Evolutionary conservation across 2,888 invertebrate genomes (phyloP).

Genomic region (Lasius fuliginosus): DNA sequence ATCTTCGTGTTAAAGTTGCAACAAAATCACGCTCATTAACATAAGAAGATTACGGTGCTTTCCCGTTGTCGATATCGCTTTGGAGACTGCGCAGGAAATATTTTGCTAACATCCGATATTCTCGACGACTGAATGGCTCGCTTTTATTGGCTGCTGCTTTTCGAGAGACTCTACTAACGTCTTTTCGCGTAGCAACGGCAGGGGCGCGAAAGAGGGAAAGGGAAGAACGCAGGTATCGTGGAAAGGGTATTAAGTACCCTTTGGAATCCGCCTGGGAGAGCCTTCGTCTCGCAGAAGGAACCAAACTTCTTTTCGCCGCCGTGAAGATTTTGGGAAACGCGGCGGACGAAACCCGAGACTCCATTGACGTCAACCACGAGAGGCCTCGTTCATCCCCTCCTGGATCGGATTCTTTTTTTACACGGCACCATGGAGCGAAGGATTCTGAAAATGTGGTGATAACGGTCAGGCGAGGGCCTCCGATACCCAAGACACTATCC

Average conservation of each 20-base stretch:
- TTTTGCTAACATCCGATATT: not conserved
- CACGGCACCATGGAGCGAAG: slow-evolving; percentile 82
- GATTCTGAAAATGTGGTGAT: slow-evolving; percentile 86
- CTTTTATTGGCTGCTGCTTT: slow-evolving; percentile 81
- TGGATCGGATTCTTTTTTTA: slow-evolving; percentile 65
- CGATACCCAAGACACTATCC: slow-evolving; percentile 83
- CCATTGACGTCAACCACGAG: slow-evolving; percentile 57
- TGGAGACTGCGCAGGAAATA: not conserved
- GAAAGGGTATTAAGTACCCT: slow-evolving; percentile 19
- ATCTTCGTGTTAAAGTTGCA: not conserved
- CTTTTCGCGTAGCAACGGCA: not conserved
- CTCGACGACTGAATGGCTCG: slow-evolving; percentile 78
- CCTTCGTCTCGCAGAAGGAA: slow-evolving; percentile 33
- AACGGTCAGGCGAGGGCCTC: slow-evolving; percentile 80
- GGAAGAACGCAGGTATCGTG: not conserved
- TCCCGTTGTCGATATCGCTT: not conserved
- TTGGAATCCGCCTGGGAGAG: not conserved
- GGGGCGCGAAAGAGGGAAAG: not conserved
- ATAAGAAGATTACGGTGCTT: not conserved
- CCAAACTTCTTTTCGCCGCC: not conserved
- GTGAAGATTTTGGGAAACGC: slow-evolving; percentile 44
- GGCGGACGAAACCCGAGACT: slow-evolving; percentile 39
- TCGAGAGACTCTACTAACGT: slow-evolving; percentile 77
- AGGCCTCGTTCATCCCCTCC: slow-evolving; percentile 56
- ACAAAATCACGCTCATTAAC: not conserved